Evolutionary conservation across 2,888 invertebrate species (phyloP).

Genomic region (Augochlorella aurata): DNA sequence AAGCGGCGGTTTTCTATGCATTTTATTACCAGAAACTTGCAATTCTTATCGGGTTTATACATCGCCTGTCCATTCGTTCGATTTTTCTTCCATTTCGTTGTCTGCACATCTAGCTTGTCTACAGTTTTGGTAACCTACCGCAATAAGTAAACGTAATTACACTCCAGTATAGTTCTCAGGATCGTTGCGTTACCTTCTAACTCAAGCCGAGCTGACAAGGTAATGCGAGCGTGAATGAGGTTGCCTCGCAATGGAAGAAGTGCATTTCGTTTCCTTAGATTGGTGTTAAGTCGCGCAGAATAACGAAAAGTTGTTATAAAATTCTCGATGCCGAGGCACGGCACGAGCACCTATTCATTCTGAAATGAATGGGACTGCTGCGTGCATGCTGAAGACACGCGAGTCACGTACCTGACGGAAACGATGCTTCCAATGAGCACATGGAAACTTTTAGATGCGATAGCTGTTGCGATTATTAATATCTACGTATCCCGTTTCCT

Average conservation of each 20-base stretch:
- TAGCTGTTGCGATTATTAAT: too few species aligned
- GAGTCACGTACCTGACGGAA: conserved; percentile 37
- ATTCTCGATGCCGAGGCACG: conserved; percentile 7
- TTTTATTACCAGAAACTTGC: too few species aligned
- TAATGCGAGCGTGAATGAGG: conserved; percentile 19
- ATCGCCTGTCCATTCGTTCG: too few species aligned
- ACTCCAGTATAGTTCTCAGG: background rate
- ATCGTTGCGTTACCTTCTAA: background rate
- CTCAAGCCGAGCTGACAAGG: background rate
- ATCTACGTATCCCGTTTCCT: too few species aligned
- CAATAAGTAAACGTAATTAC: background rate
- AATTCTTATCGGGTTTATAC: too few species aligned
- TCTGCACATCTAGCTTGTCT: background rate
- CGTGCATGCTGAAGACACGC: conserved; percentile 21
- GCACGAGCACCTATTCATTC: conserved; percentile 23
- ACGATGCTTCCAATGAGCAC: conserved; percentile 16
- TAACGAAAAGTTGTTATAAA: conserved; percentile 45
- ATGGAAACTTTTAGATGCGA: background rate
- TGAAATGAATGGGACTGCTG: conserved; percentile 37
- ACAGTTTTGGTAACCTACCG: background rate
- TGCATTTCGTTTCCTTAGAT: conserved; percentile 30
- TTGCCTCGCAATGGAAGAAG: background rate
- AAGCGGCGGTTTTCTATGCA: too few species aligned
- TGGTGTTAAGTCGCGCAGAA: conserved; percentile 32
- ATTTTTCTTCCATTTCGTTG: background rate